Percentiles rank a stretch among this genome's conserved stretches.
Evolutionary conservation across 2,797 vertebrate species (phyloP).

Genomic region (Sandelia bainsii): DNA sequence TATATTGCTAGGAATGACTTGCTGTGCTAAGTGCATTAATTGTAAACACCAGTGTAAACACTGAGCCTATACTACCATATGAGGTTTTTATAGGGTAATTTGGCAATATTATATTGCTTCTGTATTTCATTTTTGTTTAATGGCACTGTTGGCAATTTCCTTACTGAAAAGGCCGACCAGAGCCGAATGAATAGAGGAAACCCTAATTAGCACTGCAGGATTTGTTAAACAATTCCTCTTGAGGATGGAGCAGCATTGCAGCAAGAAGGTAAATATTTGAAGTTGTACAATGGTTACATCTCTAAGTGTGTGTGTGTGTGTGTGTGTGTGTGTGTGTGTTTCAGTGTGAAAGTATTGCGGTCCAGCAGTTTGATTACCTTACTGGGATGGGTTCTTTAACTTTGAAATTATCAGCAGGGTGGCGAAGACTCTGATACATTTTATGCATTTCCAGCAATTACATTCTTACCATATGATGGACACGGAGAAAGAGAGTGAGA

Average conservation of each 20-base stretch:
- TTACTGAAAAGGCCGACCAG: constrained; percentile 42
- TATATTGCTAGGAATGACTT: background rate
- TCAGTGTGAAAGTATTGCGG: constrained; percentile 13
- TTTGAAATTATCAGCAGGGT: constrained; percentile 65
- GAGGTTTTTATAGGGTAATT: constrained; percentile 44
- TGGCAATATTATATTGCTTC: constrained; percentile 37
- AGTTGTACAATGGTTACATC: constrained; percentile 53
- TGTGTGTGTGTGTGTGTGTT: background rate
- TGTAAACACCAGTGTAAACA: constrained; percentile 34
- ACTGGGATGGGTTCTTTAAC: constrained; percentile 35
- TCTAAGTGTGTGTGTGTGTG: constrained; percentile 26
- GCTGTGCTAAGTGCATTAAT: constrained; percentile 10
- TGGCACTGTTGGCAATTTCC: constrained; percentile 47
- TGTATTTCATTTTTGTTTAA: constrained; percentile 31
- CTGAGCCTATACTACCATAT: background rate
- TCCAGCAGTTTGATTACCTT: constrained; percentile 46
- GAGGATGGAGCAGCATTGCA: constrained; percentile 61
- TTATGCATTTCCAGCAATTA: constrained; percentile 66
- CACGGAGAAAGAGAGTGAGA: constrained; percentile 27
- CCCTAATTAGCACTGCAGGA: constrained; percentile 70
- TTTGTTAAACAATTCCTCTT: constrained; percentile 67
- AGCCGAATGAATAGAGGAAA: constrained; percentile 43
- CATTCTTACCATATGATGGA: constrained; percentile 62
- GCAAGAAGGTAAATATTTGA: constrained; percentile 73
- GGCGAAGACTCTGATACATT: constrained; percentile 44